These are phyloP conservation scores for Leptodactylus fallax DNA, from an alignment of 2,797 vertebrate genomes.

Conservation along the genomic window DNA sequence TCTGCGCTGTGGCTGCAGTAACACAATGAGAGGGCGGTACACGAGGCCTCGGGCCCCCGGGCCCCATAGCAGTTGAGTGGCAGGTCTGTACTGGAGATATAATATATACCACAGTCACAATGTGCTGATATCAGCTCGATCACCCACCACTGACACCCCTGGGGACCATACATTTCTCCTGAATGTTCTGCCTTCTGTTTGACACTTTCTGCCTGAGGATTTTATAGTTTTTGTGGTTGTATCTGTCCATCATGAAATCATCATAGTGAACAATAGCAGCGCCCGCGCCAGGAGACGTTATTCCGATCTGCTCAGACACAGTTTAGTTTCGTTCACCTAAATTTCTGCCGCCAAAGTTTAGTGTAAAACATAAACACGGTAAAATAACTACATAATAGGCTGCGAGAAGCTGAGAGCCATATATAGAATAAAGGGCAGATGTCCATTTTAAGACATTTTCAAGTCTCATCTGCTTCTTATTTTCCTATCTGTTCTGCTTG, in stretches of 20 bases:
- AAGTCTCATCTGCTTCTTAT: slow-evolving; percentile 51
- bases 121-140: too few species aligned
- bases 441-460: slow-evolving; percentile 44
- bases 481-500: slow-evolving; percentile 41
- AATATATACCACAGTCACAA: too few species aligned
- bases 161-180: not conserved
- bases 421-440: slow-evolving; percentile 3
- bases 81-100: too few species aligned
- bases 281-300: slow-evolving; percentile 9
- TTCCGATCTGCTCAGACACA: not conserved
- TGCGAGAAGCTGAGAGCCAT: not conserved
- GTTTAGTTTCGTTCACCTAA: slow-evolving; percentile 21
- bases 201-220: not conserved
- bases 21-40: too few species aligned
- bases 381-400: slow-evolving; percentile 4
- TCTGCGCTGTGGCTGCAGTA: too few species aligned
- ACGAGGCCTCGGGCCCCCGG: too few species aligned
- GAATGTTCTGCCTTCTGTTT: not conserved
- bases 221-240: not conserved
- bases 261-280: not conserved
- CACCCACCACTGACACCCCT: not conserved
- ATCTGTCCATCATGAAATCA: not conserved
- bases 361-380: slow-evolving; percentile 31
- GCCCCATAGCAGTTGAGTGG: too few species aligned
- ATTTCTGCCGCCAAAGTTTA: not conserved